Conservation (phyloP, 2,113 vertebrate species). For the Pedetes capensis region DNA sequence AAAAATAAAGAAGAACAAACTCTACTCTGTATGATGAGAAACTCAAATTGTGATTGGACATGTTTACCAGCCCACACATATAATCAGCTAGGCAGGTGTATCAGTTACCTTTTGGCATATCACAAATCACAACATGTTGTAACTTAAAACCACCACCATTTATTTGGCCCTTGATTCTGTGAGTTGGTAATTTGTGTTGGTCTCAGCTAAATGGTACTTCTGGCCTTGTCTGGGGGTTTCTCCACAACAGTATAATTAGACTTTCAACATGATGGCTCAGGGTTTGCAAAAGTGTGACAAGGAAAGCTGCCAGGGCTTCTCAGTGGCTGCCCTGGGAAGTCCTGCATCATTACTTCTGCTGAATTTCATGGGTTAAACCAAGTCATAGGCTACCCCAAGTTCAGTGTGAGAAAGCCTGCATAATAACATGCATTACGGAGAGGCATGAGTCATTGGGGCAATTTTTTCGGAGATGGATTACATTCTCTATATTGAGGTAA, state of each 20-base stretch:
- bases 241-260: neutral
- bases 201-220: neutral
- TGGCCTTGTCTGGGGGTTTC: neutral
- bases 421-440: neutral
- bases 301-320: neutral
- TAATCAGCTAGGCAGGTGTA: neutral
- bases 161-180: neutral
- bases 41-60: neutral
- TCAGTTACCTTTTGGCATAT: neutral
- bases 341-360: neutral
- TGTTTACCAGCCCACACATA: neutral
- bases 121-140: neutral
- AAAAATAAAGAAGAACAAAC: conserved; percentile 28
- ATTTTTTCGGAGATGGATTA: neutral
- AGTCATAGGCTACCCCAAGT: neutral
- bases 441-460: neutral
- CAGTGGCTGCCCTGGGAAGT: neutral
- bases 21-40: neutral
- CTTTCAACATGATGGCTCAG: neutral
- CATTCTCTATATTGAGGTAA: neutral
- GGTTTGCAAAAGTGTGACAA: neutral
- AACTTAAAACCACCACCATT: neutral
- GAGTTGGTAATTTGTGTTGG: neutral
- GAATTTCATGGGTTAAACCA: neutral
- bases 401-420: neutral